A percentile compares a stretch with the other conserved stretches of the same genome.
Evolutionary conservation across 2,113 vertebrate species (phyloP).

Genomic region (Trematomus loennbergii): DNA sequence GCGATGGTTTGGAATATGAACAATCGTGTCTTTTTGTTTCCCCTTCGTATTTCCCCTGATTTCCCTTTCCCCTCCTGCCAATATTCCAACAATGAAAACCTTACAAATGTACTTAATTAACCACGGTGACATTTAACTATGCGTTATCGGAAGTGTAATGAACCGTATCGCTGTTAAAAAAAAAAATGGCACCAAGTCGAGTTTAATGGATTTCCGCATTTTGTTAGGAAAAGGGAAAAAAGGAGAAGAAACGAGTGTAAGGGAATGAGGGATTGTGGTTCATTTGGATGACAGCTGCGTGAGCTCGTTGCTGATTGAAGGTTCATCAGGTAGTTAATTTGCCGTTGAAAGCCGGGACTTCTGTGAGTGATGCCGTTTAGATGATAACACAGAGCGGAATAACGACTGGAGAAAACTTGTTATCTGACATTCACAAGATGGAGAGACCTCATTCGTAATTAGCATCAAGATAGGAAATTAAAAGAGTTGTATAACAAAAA

Average conservation of each 20-base stretch:
- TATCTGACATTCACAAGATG: constrained; percentile 41
- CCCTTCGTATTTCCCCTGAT: constrained; percentile 38
- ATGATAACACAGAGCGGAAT: constrained; percentile 52
- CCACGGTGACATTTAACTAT: constrained; percentile 53
- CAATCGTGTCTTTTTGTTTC: constrained; percentile 55
- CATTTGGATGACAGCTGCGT: constrained; percentile 41
- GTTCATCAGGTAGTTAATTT: constrained; percentile 71
- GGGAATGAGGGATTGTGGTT: constrained; percentile 9
- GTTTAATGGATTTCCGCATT: constrained; percentile 7
- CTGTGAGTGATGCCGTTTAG: constrained; percentile 57
- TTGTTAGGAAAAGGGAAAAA: not conserved
- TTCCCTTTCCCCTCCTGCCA: constrained; percentile 27
- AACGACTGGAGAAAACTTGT: constrained; percentile 50
- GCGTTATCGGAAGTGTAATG: constrained; percentile 58
- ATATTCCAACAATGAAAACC: constrained; percentile 58
- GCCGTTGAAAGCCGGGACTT: constrained; percentile 30
- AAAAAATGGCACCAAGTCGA: not conserved
- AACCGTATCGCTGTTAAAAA: constrained; percentile 7
- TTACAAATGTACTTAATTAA: constrained; percentile 65
- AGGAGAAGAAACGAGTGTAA: not conserved
- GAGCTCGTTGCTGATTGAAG: constrained; percentile 48
- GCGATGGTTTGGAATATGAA: constrained; percentile 42
- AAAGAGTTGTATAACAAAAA: not conserved
- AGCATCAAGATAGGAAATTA: constrained; percentile 37
- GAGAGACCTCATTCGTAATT: constrained; percentile 57